These are phyloP conservation scores for Timema cristinae DNA, from an alignment of 2,888 invertebrate genomes.

Conservation along the genomic window DNA sequence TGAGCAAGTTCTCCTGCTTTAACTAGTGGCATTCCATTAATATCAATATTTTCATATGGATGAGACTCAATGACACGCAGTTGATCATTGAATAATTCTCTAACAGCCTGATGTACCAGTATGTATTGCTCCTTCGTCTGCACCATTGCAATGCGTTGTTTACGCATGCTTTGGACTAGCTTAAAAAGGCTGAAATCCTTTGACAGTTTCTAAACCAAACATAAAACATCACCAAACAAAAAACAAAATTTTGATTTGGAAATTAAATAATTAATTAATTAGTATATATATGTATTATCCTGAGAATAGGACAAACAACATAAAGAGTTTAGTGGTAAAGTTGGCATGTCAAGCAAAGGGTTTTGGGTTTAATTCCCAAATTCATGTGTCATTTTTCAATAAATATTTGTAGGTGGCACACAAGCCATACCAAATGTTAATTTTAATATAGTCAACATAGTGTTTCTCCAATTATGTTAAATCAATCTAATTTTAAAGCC, in stretches of 20 bases:
- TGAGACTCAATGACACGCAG: slow-evolving; percentile 51
- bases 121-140: slow-evolving; percentile 54
- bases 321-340: too few species aligned
- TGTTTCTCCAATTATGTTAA: too few species aligned
- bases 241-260: not conserved
- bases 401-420: too few species aligned
- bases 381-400: too few species aligned
- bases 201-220: slow-evolving; percentile 44
- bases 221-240: not conserved
- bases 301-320: too few species aligned
- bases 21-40: slow-evolving; percentile 43
- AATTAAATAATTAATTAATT: too few species aligned
- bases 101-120: slow-evolving; percentile 51
- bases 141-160: slow-evolving; percentile 53
- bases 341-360: too few species aligned
- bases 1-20: slow-evolving; percentile 39
- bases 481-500: too few species aligned
- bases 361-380: too few species aligned
- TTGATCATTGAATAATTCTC: slow-evolving; percentile 51
- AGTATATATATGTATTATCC: too few species aligned
- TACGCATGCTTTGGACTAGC: slow-evolving; percentile 51
- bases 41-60: slow-evolving; percentile 51
- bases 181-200: slow-evolving; percentile 49
- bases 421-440: too few species aligned
- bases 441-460: too few species aligned